Evolutionary conservation across 2,113 vertebrate species (phyloP), one percentile per base, ranked within the genome.

Genomic region (Charina bottae): DNA sequence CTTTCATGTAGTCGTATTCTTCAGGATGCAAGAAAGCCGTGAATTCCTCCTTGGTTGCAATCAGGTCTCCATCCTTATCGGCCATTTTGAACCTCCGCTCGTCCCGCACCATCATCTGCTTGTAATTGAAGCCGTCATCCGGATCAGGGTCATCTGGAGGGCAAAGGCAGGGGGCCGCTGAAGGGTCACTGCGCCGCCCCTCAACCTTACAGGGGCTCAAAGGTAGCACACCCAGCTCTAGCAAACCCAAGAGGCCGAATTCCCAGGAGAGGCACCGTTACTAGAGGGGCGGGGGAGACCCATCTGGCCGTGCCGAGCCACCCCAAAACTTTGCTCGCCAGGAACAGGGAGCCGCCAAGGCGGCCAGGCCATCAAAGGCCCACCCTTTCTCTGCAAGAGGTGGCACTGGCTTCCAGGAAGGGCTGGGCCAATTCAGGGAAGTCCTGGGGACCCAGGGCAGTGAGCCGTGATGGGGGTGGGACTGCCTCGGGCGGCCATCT

Each of bases 1-100:
- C 98, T 90, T 98, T 99, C 99, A 99, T 99, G 95, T 99, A 98
- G 4, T 98, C 98, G 0, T 98, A 98, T n/a, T 99, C 98, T 54
- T 99, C 99, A 0, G 99, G 99, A 90, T 99, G 98, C 84, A 99
- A 97, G 53, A 99, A 99, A 55, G 99, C 98, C 0, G 98, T 98
- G 94, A 99, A 99, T 94, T 99, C 98, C 0, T 98, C 97, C 94
- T 98, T 98, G 94, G 98, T 98, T 28, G 98, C 98, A 0, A 97
- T 97, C 87, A 98, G 62, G 93, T 99, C 98, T 33, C 97, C 97
- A 0, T 99, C 98, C 59, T 94, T 97, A 94, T 99, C 98, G 0
- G 99, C 99, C 93, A 97, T 98, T 95, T 97, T 98, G 96, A 99
- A 99, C 13, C 99, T 98, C 0, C 98, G 96, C 90, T 99, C 98